Conservation (phyloP, 1,140 invertebrate genomes). For the Philotrypesis tridentata region DNA sequence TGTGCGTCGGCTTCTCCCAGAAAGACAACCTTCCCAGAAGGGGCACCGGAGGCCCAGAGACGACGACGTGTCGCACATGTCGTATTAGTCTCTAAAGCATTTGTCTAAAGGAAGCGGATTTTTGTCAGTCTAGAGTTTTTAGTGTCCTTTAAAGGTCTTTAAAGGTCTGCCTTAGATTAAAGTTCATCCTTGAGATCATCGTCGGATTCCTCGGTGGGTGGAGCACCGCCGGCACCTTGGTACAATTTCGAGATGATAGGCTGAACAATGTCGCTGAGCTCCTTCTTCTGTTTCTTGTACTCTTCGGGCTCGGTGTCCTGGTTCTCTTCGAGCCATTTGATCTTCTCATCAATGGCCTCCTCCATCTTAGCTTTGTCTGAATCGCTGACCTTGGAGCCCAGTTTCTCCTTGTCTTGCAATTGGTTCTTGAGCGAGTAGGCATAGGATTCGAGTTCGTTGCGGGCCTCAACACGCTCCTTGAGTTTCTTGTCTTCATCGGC, state of each 20-base stretch:
- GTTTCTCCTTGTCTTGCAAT: slow-evolving; percentile 97
- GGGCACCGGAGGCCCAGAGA: background rate
- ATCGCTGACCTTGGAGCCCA: slow-evolving; percentile 91
- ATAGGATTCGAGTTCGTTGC: slow-evolving; percentile 97
- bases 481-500: slow-evolving; percentile 98
- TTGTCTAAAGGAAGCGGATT: slow-evolving; percentile 59
- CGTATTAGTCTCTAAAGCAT: slow-evolving; percentile 54
- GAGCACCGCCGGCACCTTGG: slow-evolving; percentile 86
- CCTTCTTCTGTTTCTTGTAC: slow-evolving; percentile 98
- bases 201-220: slow-evolving; percentile 77
- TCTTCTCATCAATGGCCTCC: slow-evolving; percentile 95
- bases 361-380: slow-evolving; percentile 98
- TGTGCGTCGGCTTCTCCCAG: background rate
- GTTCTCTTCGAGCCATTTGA: slow-evolving; percentile 98
- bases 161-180: slow-evolving; percentile 75
- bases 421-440: slow-evolving; percentile 99
- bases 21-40: slow-evolving; percentile 8
- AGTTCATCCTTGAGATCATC: slow-evolving; percentile 92
- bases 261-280: slow-evolving; percentile 95
- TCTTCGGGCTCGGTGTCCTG: slow-evolving; percentile 95
- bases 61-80: background rate
- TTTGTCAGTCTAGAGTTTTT: slow-evolving; percentile 62
- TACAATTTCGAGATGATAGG: slow-evolving; percentile 99
- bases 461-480: slow-evolving; percentile 96
- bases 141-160: slow-evolving; percentile 37